phyloP scores from a whole-genome alignment of 2,888 invertebrate genomes.

The Amblyjoppa proteus region DNA sequence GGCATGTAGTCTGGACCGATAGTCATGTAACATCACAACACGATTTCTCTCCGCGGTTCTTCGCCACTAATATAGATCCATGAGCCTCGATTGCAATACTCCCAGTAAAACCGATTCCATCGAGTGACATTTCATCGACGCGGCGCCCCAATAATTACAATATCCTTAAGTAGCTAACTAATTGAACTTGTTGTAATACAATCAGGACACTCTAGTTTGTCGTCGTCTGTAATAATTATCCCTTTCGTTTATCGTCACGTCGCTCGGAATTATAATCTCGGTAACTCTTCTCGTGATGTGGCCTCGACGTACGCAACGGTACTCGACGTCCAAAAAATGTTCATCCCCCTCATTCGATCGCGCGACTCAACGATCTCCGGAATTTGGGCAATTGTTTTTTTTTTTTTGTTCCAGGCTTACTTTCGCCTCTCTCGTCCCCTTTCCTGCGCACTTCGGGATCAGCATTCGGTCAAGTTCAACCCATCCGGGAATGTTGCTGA shows the following conservation, averaged over 20 bases:
- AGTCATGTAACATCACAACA: slow-evolving; percentile 6
- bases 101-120: slow-evolving; percentile 40
- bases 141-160: slow-evolving; percentile 8
- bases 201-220: slow-evolving; percentile 75
- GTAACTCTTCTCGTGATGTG: slow-evolving; percentile 46
- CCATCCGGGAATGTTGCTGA: slow-evolving; percentile 76
- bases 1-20: slow-evolving; percentile 2
- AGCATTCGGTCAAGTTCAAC: slow-evolving; percentile 70
- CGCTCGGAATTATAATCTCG: slow-evolving; percentile 22
- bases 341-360: background rate
- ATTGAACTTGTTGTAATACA: slow-evolving; percentile 73
- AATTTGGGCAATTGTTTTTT: background rate
- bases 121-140: slow-evolving; percentile 34
- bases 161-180: slow-evolving; percentile 61
- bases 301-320: background rate
- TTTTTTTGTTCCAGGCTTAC: background rate
- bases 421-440: background rate
- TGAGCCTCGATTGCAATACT: slow-evolving; percentile 65
- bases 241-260: slow-evolving; percentile 9
- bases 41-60: background rate
- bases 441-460: background rate
- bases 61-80: slow-evolving; percentile 16
- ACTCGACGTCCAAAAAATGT: background rate
- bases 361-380: slow-evolving; percentile 6
- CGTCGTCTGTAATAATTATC: slow-evolving; percentile 36